Evolutionary conservation across 2,888 invertebrate genomes (phyloP), one percentile per base, ranked within the genome.

Genomic region (Dolomedes plantarius): DNA sequence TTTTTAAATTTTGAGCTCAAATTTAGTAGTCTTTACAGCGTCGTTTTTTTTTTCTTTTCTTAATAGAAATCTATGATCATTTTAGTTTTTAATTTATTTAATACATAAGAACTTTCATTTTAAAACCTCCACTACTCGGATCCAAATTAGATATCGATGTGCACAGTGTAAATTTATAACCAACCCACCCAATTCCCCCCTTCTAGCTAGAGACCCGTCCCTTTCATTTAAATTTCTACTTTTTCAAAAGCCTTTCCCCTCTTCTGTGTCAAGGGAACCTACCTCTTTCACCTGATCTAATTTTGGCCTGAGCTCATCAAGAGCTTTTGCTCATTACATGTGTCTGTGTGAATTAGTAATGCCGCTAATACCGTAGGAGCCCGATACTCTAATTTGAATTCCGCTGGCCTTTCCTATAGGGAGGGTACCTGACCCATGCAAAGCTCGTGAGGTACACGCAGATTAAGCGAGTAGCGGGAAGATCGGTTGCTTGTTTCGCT

Each of bases 141-240:
- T n/a, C 36, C 36, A 36, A 23, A 19, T 23, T 23, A 23, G 16
- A 23, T 23, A 56, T 56, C 56, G 56, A 56, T 56, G 23, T 11
- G 1, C 56, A 3, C 56, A 3, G 16, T 67, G 64, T 77, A 77
- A 46, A 83, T 83, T 76, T 76, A 71, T 83, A 77, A 28, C 67
- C 73, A 67, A 13, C 39, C 72, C 68, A n/a, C n/a, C 36, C 2
- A 68, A 67, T 6, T 32, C n/a, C 41, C 50, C 73, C 75, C 74
- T 39, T 68, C 41, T 28, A 28, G 13, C 64, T 36, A 39, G 36
- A n/a, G 50, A 71, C 50, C 76, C 56, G 83, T 85, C 83, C 46
- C 72, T 85, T 85, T 85, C 83, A 85, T 85, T 85, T 85, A 73
- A 77, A 85, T 85, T 77, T 73, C 31, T 67, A 46, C 72, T 83